These are phyloP conservation scores for Drosophila recens DNA, from an alignment of 2,888 invertebrate genomes.

Conservation along the genomic window DNA sequence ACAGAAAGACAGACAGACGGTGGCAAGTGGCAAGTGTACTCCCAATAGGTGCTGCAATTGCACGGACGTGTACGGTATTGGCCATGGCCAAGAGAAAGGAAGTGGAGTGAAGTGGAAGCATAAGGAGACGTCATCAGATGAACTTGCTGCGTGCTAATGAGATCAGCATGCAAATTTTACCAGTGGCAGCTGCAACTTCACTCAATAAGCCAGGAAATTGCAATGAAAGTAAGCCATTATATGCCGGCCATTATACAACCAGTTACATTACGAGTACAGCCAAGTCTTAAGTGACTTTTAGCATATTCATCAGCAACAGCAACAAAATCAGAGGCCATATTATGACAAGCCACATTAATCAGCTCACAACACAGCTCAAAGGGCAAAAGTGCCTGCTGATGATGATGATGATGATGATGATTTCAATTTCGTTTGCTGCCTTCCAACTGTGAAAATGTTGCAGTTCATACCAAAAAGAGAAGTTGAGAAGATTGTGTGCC, in stretches of 20 bases:
- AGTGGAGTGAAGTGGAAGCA: background rate
- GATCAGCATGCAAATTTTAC: conserved; percentile 74
- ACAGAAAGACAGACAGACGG: conserved; percentile 3
- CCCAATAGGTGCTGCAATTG: conserved; percentile 53
- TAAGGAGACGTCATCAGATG: conserved; percentile 51
- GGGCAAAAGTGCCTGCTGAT: conserved; percentile 30
- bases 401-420: conserved; percentile 38
- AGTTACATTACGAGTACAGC: conserved; percentile 38
- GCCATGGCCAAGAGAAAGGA: conserved; percentile 5
- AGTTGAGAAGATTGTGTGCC: background rate
- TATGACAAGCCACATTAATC: conserved; percentile 63
- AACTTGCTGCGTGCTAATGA: conserved; percentile 77
- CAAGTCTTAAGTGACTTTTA: conserved; percentile 50
- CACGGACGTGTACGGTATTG: conserved; percentile 51
- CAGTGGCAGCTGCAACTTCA: conserved; percentile 12
- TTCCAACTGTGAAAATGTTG: conserved; percentile 13
- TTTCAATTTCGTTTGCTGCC: conserved; percentile 42
- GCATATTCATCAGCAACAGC: conserved; percentile 52
- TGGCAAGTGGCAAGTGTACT: conserved; percentile 22
- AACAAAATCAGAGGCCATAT: conserved; percentile 40
- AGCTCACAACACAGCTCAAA: conserved; percentile 34
- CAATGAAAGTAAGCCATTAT: conserved; percentile 73
- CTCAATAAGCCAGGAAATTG: conserved; percentile 66
- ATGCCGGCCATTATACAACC: conserved; percentile 37
- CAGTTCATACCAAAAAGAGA: conserved; percentile 10